Evolutionary conservation across 2,113 vertebrate species (phyloP), one percentile per base, ranked within the genome.

Genomic region (Fregata magnificens): DNA sequence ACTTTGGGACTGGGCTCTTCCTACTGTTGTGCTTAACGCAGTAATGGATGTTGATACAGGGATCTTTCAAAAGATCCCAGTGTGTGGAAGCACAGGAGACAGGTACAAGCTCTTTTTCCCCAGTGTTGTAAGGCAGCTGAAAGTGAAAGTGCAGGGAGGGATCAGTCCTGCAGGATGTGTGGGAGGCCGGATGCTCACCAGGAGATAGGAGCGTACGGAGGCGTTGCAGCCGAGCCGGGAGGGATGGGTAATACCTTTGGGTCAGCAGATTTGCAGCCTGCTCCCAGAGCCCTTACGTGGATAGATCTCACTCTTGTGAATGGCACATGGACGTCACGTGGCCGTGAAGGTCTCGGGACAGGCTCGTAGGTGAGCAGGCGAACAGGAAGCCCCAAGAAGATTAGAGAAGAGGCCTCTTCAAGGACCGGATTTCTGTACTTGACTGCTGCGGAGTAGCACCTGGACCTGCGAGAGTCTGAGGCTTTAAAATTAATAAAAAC

Each of bases 401-500:
- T 80, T 73, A 90, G 58, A 71, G 63, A 76, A 78, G 77, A 87
- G 86, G 73, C 58, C 82, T 93, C 45, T 82, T 92, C 53, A 53
- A 63, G 56, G 40, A 38, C 25, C 0, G 1, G 36, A 50, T 92
- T 91, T 94, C 62, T 96, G 73, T 82, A 53, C 38, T 87, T 1
- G 10, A 91, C 74, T 62, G 55, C 82, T 82, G 42, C 63, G 67
- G 67, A 67, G 53, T 72, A 91, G 74, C 89, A 91, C 62, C 74
- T 90, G 93, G 84, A 55, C 73, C 49, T 93, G 45, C 1, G 12
- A 87, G 81, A 82, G 52, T 87, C 86, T 28, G 66, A 94, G 86
- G 69, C 90, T 94, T 92, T 86, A 95, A 84, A 89, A 93, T 72
- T 89, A 72, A 91, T 96, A 55, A 95, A 95, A 88, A 5, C 53